Evolutionary conservation across 2,113 vertebrate genomes (phyloP).

Genomic region (Calyptomena viridis): DNA sequence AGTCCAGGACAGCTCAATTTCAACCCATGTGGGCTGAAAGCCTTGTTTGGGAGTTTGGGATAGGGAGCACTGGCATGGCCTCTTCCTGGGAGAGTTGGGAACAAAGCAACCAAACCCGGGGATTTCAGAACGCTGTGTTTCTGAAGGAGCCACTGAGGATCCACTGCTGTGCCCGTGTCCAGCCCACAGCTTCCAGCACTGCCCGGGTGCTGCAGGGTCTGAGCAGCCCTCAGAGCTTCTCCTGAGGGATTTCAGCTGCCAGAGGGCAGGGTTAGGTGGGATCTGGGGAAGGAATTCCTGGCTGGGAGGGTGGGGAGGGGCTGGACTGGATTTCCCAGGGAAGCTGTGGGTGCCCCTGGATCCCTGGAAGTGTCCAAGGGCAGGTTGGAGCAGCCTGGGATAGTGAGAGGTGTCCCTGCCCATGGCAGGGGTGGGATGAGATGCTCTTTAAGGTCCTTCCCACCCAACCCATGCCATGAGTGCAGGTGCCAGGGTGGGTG

Average conservation of each 20-base stretch:
- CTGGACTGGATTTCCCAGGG: fast-evolving
- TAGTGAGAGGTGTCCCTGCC: neutral
- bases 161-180: neutral
- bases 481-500: fast-evolving
- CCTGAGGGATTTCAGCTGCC: neutral
- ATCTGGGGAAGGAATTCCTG: neutral
- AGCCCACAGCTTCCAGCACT: neutral
- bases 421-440: neutral
- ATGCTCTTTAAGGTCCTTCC: fast-evolving
- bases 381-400: too few relatives aligned
- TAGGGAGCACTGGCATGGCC: fast-evolving
- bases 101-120: neutral
- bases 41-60: neutral
- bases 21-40: neutral
- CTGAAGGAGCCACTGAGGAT: neutral
- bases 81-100: neutral
- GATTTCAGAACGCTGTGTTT: neutral
- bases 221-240: neutral
- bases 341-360: too few relatives aligned
- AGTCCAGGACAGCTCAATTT: neutral
- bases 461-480: fast-evolving
- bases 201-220: neutral
- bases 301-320: neutral
- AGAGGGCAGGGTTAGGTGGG: neutral
- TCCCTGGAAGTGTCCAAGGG: too few relatives aligned